These are phyloP conservation scores for Thunnus thynnus DNA, from an alignment of 2,113 vertebrate species.

Conservation along the genomic window DNA sequence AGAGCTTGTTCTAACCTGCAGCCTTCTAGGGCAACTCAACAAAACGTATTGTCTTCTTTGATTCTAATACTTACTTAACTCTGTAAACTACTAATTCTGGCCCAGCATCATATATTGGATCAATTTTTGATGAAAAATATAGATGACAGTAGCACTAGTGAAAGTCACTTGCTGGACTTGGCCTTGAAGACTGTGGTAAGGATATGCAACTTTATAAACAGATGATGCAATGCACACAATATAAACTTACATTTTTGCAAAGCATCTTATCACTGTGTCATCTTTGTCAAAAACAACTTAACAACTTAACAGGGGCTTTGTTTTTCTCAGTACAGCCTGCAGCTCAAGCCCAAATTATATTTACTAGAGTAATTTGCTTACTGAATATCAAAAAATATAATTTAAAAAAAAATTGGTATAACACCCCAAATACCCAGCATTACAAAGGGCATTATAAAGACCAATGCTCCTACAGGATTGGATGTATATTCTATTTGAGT, in stretches of 20 bases:
- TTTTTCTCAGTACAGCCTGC: slow-evolving; percentile 25
- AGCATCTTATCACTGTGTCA: slow-evolving; percentile 75
- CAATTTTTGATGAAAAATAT: not conserved
- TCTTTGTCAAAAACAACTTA: slow-evolving; percentile 70
- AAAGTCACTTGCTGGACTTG: slow-evolving; percentile 47
- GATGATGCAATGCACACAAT: slow-evolving; percentile 44
- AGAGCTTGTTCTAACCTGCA: slow-evolving; percentile 63
- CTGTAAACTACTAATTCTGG: not conserved
- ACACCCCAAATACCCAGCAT: slow-evolving; percentile 23
- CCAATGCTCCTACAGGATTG: not conserved
- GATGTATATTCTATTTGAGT: slow-evolving; percentile 12
- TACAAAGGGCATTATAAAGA: slow-evolving; percentile 25
- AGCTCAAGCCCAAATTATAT: slow-evolving; percentile 14
- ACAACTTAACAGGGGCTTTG: slow-evolving; percentile 29
- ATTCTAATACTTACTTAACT: not conserved
- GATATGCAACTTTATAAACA: slow-evolving; percentile 48
- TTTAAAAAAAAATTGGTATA: slow-evolving; percentile 16
- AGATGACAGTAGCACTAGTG: slow-evolving; percentile 4
- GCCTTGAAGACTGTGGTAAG: slow-evolving; percentile 77
- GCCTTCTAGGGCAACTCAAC: slow-evolving; percentile 69
- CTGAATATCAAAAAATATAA: not conserved
- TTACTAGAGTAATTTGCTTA: not conserved
- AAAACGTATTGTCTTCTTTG: not conserved
- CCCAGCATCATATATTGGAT: slow-evolving; percentile 8
- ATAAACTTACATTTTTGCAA: slow-evolving; percentile 33